Evolutionary conservation across 2,113 vertebrate species (phyloP).

Genomic region (Pica pica): DNA sequence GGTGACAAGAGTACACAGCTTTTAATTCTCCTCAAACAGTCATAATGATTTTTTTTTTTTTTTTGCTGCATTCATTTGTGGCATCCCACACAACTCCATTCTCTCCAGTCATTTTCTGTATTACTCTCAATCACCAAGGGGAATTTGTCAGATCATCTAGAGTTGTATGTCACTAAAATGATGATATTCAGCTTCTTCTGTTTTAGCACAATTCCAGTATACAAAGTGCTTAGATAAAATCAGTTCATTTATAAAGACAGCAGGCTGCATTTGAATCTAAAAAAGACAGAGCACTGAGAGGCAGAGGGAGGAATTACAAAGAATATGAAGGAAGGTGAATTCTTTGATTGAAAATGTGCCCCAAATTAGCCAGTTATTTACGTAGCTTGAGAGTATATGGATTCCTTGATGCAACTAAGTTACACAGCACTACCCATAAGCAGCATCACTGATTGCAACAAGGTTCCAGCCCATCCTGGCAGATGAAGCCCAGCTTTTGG

Average conservation of each 20-base stretch:
- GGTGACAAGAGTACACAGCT: not conserved
- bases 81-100: not conserved
- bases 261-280: not conserved
- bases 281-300: not conserved
- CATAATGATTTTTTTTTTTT: not conserved
- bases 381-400: not conserved
- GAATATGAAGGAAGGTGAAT: not conserved
- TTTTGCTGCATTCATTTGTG: not conserved
- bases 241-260: not conserved
- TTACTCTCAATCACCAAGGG: not conserved
- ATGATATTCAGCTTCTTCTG: not conserved
- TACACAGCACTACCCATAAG: not conserved
- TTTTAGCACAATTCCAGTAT: not conserved
- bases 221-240: not conserved
- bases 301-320: not conserved
- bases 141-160: not conserved
- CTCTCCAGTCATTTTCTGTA: not conserved
- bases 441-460: not conserved
- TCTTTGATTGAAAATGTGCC: not conserved
- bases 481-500: conserved; percentile 14
- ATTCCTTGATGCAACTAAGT: not conserved
- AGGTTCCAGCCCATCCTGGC: not conserved
- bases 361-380: not conserved
- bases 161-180: not conserved
- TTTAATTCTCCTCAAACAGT: not conserved